Evolutionary conservation across 1,140 invertebrate genomes (phyloP).

Genomic region (Pomacea maculata): DNA sequence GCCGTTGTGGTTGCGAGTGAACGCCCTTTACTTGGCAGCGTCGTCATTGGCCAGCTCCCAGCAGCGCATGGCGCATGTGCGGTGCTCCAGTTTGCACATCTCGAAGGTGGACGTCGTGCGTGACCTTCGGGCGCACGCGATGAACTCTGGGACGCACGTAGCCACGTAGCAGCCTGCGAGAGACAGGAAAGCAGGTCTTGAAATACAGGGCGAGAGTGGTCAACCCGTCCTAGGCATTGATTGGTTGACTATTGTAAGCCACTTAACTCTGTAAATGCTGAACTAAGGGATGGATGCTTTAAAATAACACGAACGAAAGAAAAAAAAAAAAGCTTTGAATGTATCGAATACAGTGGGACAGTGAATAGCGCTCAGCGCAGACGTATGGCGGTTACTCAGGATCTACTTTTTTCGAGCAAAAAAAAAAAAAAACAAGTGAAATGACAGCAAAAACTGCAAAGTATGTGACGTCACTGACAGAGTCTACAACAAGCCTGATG

Average conservation of each 20-base stretch:
- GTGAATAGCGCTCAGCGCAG: no score
- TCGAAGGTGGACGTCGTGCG: slow-evolving; percentile 16
- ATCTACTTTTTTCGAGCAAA: no score
- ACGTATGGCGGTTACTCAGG: no score
- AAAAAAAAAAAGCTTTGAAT: no score
- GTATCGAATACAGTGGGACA: no score
- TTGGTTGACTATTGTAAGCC: background rate
- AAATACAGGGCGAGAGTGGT: background rate
- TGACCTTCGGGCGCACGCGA: slow-evolving; percentile 29
- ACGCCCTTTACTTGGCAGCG: background rate
- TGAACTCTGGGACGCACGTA: slow-evolving; percentile 39
- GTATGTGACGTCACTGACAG: no score
- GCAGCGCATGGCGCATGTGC: slow-evolving; percentile 31
- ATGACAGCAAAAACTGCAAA: no score
- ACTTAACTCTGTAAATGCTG: background rate
- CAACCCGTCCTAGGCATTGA: background rate
- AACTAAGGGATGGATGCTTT: no score
- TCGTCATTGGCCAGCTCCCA: slow-evolving; percentile 18
- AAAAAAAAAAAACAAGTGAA: no score
- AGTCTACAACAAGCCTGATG: no score
- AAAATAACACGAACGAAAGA: background rate
- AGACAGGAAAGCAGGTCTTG: background rate
- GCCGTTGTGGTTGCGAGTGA: no score
- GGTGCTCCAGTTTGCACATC: slow-evolving; percentile 36
- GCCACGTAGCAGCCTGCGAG: slow-evolving; percentile 36